Conservation (phyloP, 1,140 invertebrate species). For the Rhyacophila brunnea region DNA sequence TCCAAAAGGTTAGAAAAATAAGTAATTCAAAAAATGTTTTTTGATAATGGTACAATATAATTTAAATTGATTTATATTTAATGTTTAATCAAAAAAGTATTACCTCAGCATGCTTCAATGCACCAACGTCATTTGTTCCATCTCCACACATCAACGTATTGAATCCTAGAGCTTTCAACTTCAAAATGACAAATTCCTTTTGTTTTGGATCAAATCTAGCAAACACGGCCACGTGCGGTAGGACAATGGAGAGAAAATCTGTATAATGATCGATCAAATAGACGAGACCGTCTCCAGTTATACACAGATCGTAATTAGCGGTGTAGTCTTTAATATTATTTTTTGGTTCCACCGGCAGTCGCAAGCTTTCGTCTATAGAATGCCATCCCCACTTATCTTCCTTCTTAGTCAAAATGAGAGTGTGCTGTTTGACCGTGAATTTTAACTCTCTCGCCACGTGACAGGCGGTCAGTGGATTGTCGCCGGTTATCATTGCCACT, state of each 20-base stretch:
- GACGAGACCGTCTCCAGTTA: constrained; percentile 88
- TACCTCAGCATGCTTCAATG: constrained; percentile 97
- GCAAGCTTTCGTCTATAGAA: constrained; percentile 73
- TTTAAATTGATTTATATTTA: no score
- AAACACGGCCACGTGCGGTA: constrained; percentile 87
- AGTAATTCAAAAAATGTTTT: neutral
- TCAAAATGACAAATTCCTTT: constrained; percentile 93
- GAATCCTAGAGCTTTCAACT: constrained; percentile 84
- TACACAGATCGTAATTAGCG: constrained; percentile 81
- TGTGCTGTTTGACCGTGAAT: constrained; percentile 75
- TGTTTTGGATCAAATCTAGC: constrained; percentile 95
- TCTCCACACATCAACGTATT: constrained; percentile 99
- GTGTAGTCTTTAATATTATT: constrained; percentile 59
- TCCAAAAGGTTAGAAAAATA: no score
- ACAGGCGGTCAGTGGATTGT: constrained; percentile 98
- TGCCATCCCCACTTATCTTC: constrained; percentile 72
- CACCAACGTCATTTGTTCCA: constrained; percentile 99
- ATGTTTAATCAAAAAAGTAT: constrained; percentile 57
- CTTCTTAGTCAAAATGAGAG: constrained; percentile 69
- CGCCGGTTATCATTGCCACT: constrained; percentile 98
- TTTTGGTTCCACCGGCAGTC: constrained; percentile 57
- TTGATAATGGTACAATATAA: no score
- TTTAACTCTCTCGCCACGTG: constrained; percentile 94
- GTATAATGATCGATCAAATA: constrained; percentile 67
- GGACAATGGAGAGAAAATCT: constrained; percentile 67